Base-by-base conservation (phyloP, 2,888 invertebrate genomes). In the Athalia circularis region DNA sequence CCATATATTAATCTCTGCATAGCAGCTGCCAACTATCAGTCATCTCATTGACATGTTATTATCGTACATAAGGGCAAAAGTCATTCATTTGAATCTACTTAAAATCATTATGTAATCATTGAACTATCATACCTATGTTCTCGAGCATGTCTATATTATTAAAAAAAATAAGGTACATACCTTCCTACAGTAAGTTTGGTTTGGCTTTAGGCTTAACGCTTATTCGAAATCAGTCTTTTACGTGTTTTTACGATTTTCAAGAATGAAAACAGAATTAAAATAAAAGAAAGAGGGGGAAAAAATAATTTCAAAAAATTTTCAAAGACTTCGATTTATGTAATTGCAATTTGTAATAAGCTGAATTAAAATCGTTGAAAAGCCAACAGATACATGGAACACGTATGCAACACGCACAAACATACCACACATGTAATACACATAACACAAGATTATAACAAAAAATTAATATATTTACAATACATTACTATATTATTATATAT, bases 161-260 rank as follows among this genome's bases (percentile, higher is more conserved):
- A 29, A 29, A 29, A 29, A 29, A 29, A 29, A 29, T 2, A 29
- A 29, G 29, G 29, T 29, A 29, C 29, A 29, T 29, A 29, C 29
- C 29, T 29, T 1, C 0, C 29, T 81, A 81, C 79, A 81, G 79
- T 81, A 85, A 84, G 85, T 86, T 85, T 87, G 85, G 84, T 86
- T 88, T 87, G 86, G 88, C 88, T 89, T 87, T 82, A 85, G 83
- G 86, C 86, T 88, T 87, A 84, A 84, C 83, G 87, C 88, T 87
- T 88, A 83, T 80, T 83, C 81, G 82, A 82, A 84, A 82, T 83
- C 80, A 81, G 81, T 85, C 80, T 82, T 59, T 76, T 79, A 79
- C 77, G 78, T 77, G 79, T 77, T 77, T 80, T 65, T 76, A 67
- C 62, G 75, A 57, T 79, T 67, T 76, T 75, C 61, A 50, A 13